A percentile compares a stretch with the other conserved stretches of the same genome.
These are phyloP conservation scores for Acheta domesticus DNA, from an alignment of 2,888 invertebrate genomes.

Conservation along the genomic window DNA sequence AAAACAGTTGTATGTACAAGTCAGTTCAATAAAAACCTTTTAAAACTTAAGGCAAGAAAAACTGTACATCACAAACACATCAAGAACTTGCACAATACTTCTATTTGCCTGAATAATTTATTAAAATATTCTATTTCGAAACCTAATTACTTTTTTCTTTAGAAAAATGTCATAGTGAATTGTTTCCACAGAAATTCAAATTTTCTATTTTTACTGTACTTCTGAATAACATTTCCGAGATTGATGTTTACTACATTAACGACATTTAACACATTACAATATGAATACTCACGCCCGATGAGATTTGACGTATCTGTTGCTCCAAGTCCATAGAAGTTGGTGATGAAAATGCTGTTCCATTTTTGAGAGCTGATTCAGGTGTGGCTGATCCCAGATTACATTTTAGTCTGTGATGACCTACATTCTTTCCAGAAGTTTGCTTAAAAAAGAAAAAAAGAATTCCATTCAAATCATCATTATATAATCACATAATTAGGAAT, in stretches of 20 bases:
- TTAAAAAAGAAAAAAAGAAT: constrained; percentile 30
- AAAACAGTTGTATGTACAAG: constrained; percentile 1
- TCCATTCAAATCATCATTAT: constrained; percentile 20
- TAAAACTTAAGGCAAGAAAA: too few relatives aligned
- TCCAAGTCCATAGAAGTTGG: constrained; percentile 35
- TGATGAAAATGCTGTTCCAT: constrained; percentile 42
- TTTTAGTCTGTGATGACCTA: constrained; percentile 69
- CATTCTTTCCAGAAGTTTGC: constrained; percentile 54
- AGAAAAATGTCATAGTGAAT: background rate
- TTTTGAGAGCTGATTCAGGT: constrained; percentile 37
- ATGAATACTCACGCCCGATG: constrained; percentile 27
- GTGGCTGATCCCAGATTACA: constrained; percentile 50
- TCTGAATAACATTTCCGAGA: too few relatives aligned
- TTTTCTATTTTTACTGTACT: too few relatives aligned
- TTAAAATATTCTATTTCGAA: background rate
- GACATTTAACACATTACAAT: too few relatives aligned
- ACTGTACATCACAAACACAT: too few relatives aligned
- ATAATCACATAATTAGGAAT: too few relatives aligned
- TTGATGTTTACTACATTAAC: too few relatives aligned
- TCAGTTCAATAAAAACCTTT: background rate
- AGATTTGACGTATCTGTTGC: constrained; percentile 37
- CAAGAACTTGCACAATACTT: too few relatives aligned
- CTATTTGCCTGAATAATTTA: too few relatives aligned
- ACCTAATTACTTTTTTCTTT: constrained; percentile 31
- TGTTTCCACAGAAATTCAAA: too few relatives aligned